These are phyloP conservation scores for Buceros bicornis DNA, from an alignment of 2,797 vertebrate species.

Conservation along the genomic window DNA sequence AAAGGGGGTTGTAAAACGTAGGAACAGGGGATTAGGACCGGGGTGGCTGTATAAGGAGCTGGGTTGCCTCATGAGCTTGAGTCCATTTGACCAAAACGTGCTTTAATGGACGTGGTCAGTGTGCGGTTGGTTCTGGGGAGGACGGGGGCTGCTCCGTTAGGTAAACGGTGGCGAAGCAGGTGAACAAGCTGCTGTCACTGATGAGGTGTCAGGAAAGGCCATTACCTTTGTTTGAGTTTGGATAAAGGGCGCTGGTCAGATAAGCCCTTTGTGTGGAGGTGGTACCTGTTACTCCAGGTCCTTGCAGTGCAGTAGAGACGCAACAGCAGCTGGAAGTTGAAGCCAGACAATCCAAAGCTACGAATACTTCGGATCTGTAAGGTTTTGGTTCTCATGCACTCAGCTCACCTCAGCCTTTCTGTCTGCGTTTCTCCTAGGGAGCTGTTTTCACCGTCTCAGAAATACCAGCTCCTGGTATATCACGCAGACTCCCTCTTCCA, in stretches of 20 bases:
- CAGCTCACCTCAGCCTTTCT: not conserved
- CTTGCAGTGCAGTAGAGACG: not conserved
- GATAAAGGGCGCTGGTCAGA: not conserved
- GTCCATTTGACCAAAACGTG: not conserved
- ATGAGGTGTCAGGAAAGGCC: not conserved
- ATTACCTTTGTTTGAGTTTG: not conserved
- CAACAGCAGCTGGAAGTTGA: not conserved
- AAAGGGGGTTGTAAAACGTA: rapidly evolving
- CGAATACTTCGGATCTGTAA: not conserved
- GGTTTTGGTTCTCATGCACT: not conserved
- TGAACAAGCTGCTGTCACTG: not conserved
- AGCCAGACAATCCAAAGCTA: not conserved
- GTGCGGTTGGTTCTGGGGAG: not conserved
- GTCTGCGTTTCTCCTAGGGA: conserved; percentile 83
- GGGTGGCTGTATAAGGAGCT: not conserved
- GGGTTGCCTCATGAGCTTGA: not conserved
- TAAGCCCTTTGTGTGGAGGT: not conserved
- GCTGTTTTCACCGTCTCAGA: conserved; percentile 95
- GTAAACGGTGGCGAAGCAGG: not conserved
- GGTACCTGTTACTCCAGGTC: not conserved
- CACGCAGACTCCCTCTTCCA: conserved; percentile 98
- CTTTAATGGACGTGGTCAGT: not conserved
- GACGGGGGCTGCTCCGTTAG: not conserved
- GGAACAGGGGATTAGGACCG: not conserved
- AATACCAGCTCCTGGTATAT: conserved; percentile 97